Evolutionary conservation across 2,797 vertebrate genomes (phyloP).

Genomic region (Arctocebus calabarensis): DNA sequence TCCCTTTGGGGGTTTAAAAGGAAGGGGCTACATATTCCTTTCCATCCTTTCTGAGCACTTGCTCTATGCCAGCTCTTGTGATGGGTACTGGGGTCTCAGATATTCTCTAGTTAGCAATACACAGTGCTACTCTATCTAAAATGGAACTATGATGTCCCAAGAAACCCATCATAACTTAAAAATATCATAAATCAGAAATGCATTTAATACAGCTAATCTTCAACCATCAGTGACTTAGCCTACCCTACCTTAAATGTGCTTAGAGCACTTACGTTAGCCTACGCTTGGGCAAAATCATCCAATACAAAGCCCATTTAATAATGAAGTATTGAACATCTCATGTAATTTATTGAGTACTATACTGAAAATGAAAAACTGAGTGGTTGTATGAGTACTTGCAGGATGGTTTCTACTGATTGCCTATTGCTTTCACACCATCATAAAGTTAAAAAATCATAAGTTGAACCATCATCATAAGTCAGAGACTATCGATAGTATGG

Average conservation of each 20-base stretch:
- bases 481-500: not conserved
- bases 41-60: not conserved
- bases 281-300: not conserved
- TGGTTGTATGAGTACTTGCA: not conserved
- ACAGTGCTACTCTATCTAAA: not conserved
- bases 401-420: not conserved
- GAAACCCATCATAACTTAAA: not conserved
- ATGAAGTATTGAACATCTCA: not conserved
- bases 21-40: constrained; percentile 21
- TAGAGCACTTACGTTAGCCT: not conserved
- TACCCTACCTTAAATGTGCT: not conserved
- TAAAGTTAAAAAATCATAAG: not conserved
- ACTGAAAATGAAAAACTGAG: not conserved
- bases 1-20: not conserved
- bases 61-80: not conserved
- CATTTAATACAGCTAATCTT: not conserved
- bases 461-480: not conserved
- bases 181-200: not conserved
- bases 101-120: not conserved
- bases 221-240: not conserved
- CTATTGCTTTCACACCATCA: not conserved
- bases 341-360: not conserved
- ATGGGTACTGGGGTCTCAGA: not conserved
- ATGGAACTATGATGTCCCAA: not conserved
- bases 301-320: not conserved